phyloP scores from a whole-genome alignment of 2,888 invertebrate genomes.

The Habrosyne pyritoides region DNA sequence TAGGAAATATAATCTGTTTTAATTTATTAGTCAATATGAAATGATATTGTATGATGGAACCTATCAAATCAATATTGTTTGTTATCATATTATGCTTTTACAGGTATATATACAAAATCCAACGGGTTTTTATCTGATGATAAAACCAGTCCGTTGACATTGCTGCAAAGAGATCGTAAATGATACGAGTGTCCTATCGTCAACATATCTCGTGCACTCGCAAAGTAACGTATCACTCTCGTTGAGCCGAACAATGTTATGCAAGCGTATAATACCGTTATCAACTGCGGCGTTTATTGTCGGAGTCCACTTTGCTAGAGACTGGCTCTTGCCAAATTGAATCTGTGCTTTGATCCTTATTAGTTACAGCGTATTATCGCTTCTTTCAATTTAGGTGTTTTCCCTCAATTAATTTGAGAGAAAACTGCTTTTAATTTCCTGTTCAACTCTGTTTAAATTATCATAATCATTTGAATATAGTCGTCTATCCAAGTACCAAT shows the following conservation, averaged over 20 bases:
- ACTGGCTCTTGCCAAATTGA: conserved; percentile 27
- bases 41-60: too few species aligned
- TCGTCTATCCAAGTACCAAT: too few species aligned
- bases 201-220: neutral
- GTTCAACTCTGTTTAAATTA: too few species aligned
- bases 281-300: conserved; percentile 20
- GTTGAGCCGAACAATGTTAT: conserved; percentile 23
- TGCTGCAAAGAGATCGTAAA: neutral
- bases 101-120: neutral
- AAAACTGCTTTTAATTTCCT: too few species aligned
- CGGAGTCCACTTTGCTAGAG: conserved; percentile 6
- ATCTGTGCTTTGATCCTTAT: neutral
- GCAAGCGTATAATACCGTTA: conserved; percentile 24
- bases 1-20: too few species aligned
- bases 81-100: neutral
- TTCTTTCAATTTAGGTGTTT: too few species aligned
- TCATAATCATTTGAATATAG: too few species aligned
- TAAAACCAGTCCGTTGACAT: neutral
- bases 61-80: neutral
- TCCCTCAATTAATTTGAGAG: too few species aligned
- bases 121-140: neutral
- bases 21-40: too few species aligned
- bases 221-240: conserved; percentile 4
- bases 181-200: neutral
- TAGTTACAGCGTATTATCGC: too few species aligned